Evolutionary conservation across 2,888 invertebrate species (phyloP).

Genomic region (Nomada goodeniana): DNA sequence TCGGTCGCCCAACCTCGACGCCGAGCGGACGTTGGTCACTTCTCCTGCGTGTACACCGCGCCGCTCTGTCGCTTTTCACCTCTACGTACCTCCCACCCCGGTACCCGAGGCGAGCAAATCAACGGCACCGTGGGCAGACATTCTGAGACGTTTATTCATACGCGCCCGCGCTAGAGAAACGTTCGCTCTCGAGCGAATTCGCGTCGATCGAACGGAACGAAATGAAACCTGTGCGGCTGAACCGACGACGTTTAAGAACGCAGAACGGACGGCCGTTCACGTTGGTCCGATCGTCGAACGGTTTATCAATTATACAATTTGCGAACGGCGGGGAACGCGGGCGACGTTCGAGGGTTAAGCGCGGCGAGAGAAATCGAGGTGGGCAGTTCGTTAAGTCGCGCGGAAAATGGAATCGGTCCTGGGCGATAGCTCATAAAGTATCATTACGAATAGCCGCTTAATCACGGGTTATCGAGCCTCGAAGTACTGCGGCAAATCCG

Average conservation of each 20-base stretch:
- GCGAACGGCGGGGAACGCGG: not conserved
- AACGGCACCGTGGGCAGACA: constrained; percentile 37
- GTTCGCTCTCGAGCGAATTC: not conserved
- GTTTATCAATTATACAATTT: not conserved
- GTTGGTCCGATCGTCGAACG: too few species aligned
- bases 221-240: not conserved
- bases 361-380: constrained; percentile 48
- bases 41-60: constrained; percentile 29
- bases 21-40: constrained; percentile 44
- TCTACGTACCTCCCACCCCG: not conserved
- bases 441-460: constrained; percentile 69
- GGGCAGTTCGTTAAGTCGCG: constrained; percentile 60
- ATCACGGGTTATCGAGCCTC: constrained; percentile 65
- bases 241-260: not conserved
- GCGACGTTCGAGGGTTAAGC: constrained; percentile 1
- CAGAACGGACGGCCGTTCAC: too few species aligned
- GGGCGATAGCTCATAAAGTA: constrained; percentile 69
- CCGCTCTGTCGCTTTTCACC: constrained; percentile 5
- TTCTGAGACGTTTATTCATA: constrained; percentile 50
- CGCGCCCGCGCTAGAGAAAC: constrained; percentile 17
- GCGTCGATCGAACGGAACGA: not conserved
- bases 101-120: constrained; percentile 39
- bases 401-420: constrained; percentile 66
- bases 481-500: constrained; percentile 61
- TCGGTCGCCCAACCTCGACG: constrained; percentile 60